Base-by-base conservation (phyloP, 92 coral and sea anemone species). In the Palythoa heliodiscus region DNA sequence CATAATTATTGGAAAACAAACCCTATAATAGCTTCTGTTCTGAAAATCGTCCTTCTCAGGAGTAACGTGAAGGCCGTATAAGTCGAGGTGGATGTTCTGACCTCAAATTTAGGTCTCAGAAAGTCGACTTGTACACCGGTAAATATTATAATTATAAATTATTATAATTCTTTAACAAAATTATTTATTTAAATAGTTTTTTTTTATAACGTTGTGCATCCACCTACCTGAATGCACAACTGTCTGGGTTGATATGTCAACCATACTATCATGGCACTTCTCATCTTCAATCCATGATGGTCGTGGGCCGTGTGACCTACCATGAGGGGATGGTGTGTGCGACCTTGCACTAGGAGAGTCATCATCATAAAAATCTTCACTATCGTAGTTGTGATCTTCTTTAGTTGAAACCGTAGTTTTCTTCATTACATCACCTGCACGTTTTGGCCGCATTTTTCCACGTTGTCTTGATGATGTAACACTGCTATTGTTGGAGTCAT, bases 191-290 rank as follows among this genome's bases (percentile, higher is more conserved):
- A 29, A 29, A 29, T n/a, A n/a, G 1, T 29, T 29, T 43, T 43
- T 4, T 7, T 8, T 2, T 63, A 63, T 22, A 63, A 63, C 22
- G 5, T 7, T 63, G 64, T 13, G 14, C 64, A 19, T 23, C 11
- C 9, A 55, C 63, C 5, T 64, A 94, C 95, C 98, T 70, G 98
- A 92, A 74, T 94, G 95, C n/a, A 94, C 93, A 29, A 94, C 95
- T 58, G 98, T 94, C 91, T 94, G 98, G 50, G 98, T 94, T 39
- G 89, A 94, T 92, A 88, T 94, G 86, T 94, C 98, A 37, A 90
- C 82, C 98, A 89, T 94, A 23, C 90, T 95, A 52, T 87, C 97
- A 69, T 84, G 89, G 2, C 83, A 88, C 11, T 73, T 86, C 39
- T 80, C 60, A 61, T 77, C 52, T 25, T 78, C 92, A 87, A 90